Evolutionary conservation across 2,888 invertebrate genomes (phyloP), one percentile per base, ranked within the genome.

Genomic region (Dastarcus helophoroides): DNA sequence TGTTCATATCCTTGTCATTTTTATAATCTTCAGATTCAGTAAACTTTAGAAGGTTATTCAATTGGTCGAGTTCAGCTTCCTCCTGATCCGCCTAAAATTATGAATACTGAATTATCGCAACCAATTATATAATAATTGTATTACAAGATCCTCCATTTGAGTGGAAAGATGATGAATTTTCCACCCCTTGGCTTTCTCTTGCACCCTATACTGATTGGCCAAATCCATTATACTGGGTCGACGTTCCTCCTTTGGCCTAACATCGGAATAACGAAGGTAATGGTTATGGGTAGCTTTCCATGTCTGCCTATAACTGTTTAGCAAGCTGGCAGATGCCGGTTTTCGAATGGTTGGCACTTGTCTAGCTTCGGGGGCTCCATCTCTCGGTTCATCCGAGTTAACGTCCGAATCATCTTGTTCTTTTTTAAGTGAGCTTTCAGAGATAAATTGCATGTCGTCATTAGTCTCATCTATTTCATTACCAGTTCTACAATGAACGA

Each of bases 141-240:
- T 58, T 64, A 89, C 90, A 71, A 93, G 65, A 59, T 91, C 88
- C 51, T 91, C 88, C 79, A 94, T 83, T 67, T 93, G 91, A 23
- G 88, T 79, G 21, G 83, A 83, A 45, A 94, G 71, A 58, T 91
- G 90, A 65, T 85, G 79, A 36, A 94, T 73, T 65, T 93, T 94
- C 94, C 94, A 94, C 1, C 94, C 94, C 45, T 86, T 85, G 10
- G 89, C 77, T 62, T 85, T 88, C 51, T 86, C 81, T 41, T 83
- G 65, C 29, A 91, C 83, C 53, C 85, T 78, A 41, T 79, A 79
- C 60, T 90, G 90, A 61, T 82, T 83, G 15, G 93, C 88, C 48
- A 94, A 69, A 62, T 93, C 90, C 52, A 81, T 80, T 22, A 94
- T 81, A 2, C 80, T 78, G 1, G 88, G 79, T 37, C 84, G 71